phyloP scores from a whole-genome alignment of 2,113 vertebrate genomes.

The Scopus umbretta region DNA sequence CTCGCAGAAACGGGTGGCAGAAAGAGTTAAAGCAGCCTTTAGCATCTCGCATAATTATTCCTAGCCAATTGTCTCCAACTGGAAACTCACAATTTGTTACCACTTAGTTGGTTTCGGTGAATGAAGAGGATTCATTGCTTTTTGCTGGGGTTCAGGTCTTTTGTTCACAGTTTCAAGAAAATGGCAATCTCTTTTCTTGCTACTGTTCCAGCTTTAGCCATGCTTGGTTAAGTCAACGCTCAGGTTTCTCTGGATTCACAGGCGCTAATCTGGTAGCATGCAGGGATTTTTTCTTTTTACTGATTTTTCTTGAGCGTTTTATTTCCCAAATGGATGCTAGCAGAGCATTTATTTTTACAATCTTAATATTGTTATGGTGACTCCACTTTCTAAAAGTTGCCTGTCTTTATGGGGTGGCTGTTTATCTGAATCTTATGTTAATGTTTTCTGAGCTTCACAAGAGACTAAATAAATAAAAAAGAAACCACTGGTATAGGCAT shows the following conservation, averaged over 20 bases:
- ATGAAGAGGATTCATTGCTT: slow-evolving; percentile 55
- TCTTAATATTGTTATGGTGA: background rate
- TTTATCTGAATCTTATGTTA: background rate
- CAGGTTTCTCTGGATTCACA: background rate
- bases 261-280: background rate
- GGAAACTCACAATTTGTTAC: slow-evolving; percentile 54
- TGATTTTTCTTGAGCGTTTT: background rate
- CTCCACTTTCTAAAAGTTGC: background rate
- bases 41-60: background rate
- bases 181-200: slow-evolving; percentile 50
- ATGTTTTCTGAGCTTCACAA: background rate
- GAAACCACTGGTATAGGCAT: background rate
- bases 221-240: slow-evolving; percentile 36
- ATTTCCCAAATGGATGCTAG: background rate
- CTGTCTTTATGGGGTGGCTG: background rate
- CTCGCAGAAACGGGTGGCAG: background rate
- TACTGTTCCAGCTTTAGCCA: slow-evolving; percentile 64
- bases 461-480: background rate
- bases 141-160: background rate
- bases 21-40: slow-evolving; percentile 30
- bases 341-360: background rate
- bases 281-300: background rate
- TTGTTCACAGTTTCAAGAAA: slow-evolving; percentile 39
- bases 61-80: background rate
- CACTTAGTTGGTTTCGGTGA: slow-evolving; percentile 54